A percentile compares a stretch with the other conserved stretches of the same genome.
Evolutionary conservation across 2,888 invertebrate species (phyloP).

Genomic region (Melanostoma mellinum): DNA sequence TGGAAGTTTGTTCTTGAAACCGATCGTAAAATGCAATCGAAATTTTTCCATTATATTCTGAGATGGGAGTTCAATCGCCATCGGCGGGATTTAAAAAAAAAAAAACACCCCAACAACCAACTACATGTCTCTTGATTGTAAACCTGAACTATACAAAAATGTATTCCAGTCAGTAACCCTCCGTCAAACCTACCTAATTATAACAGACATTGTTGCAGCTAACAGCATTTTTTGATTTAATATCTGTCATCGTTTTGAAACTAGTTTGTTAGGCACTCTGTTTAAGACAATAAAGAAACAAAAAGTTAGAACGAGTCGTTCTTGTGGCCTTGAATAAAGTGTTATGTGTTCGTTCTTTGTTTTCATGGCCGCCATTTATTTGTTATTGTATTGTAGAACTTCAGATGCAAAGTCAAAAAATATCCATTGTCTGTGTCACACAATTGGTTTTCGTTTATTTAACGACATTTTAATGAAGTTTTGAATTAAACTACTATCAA

Average conservation of each 20-base stretch:
- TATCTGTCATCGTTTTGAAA: constrained; percentile 48
- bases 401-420: constrained; percentile 44
- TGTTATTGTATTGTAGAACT: constrained; percentile 39
- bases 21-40: constrained; percentile 29
- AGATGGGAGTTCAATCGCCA: not conserved
- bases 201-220: constrained; percentile 38
- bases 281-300: constrained; percentile 18
- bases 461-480: constrained; percentile 29
- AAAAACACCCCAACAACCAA: no score
- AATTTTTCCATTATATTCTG: not conserved
- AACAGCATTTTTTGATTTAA: constrained; percentile 31
- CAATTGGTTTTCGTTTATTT: no score
- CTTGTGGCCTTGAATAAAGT: constrained; percentile 46
- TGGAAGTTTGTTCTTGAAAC: not conserved
- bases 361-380: constrained; percentile 4
- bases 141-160: constrained; percentile 3
- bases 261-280: constrained; percentile 37
- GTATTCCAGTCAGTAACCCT: constrained; percentile 20
- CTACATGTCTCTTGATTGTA: not conserved
- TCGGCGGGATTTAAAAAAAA: not conserved
- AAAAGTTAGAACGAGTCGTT: constrained; percentile 22
- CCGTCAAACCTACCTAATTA: constrained; percentile 8
- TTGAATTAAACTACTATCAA: constrained; percentile 23
- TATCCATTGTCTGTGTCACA: no score
- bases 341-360: constrained; percentile 14